Percentiles rank a stretch among this genome's conserved stretches.
These are phyloP conservation scores for Yponomeuta sedellus DNA, from an alignment of 2,888 invertebrate species.

Conservation along the genomic window DNA sequence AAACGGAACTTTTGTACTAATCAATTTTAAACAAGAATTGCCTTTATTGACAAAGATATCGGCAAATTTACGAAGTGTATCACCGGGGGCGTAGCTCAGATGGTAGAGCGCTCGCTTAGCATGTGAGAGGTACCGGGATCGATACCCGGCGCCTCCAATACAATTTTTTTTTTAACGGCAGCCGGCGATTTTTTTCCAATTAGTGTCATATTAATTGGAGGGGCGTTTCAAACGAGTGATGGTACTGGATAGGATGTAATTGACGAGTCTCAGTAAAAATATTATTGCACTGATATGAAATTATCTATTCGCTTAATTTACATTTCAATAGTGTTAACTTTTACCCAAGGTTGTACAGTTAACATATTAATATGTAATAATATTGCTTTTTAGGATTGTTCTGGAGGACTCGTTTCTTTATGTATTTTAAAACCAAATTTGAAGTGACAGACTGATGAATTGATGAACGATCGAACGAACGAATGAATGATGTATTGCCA, in stretches of 20 bases:
- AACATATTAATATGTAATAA: too few species aligned
- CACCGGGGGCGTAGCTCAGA: constrained; percentile 73
- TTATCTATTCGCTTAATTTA: too few species aligned
- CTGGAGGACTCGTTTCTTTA: too few species aligned
- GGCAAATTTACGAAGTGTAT: constrained; percentile 8
- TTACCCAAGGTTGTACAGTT: too few species aligned
- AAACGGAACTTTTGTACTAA: too few species aligned
- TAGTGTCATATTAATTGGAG: constrained; percentile 9
- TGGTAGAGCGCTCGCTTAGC: constrained; percentile 77
- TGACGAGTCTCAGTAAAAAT: not conserved
- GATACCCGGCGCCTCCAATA: constrained; percentile 73
- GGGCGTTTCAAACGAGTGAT: constrained; percentile 18
- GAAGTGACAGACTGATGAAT: too few species aligned
- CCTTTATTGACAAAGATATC: not conserved
- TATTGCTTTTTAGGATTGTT: too few species aligned
- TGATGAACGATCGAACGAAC: too few species aligned
- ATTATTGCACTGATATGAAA: too few species aligned
- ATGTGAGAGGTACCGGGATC: constrained; percentile 76
- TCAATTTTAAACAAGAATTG: not conserved
- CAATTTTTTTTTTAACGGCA: constrained; percentile 22
- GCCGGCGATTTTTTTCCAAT: constrained; percentile 7
- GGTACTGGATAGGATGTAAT: not conserved
- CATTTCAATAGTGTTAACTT: too few species aligned
- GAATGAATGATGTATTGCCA: too few species aligned
- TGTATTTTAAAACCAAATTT: too few species aligned